These are phyloP conservation scores for Lasioglossum pauxillum DNA, from an alignment of 2,888 invertebrate species.

Conservation along the genomic window DNA sequence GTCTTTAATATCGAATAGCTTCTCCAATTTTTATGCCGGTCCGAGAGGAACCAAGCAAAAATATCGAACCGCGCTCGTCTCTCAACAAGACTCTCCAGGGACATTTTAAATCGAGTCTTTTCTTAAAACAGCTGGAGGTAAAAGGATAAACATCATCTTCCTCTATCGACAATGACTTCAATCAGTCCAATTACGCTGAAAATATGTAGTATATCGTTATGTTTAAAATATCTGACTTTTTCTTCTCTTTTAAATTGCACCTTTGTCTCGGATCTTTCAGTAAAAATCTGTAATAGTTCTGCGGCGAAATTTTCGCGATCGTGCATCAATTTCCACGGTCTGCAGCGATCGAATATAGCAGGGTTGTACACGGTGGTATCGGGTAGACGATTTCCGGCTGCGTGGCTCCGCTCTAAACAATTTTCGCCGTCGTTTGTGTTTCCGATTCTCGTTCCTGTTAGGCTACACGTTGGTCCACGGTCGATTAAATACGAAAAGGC, in stretches of 20 bases:
- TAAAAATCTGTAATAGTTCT: not conserved
- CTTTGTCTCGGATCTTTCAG: not conserved
- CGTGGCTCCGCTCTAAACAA: constrained; percentile 1
- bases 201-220: not conserved
- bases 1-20: constrained; percentile 4
- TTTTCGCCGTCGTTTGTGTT: constrained; percentile 4
- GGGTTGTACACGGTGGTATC: not conserved
- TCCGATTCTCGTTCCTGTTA: constrained; percentile 23
- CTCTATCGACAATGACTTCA: not conserved
- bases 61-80: not conserved
- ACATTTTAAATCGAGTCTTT: constrained; percentile 9
- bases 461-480: constrained; percentile 36
- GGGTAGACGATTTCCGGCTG: not conserved
- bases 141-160: not conserved
- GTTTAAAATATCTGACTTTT: not conserved
- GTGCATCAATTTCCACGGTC: not conserved
- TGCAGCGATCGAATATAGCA: not conserved
- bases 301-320: not conserved
- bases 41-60: not conserved
- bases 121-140: not conserved
- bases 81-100: not conserved
- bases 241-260: no score
- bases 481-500: constrained; percentile 51
- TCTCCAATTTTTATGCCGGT: not conserved
- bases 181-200: not conserved